phyloP scores from a whole-genome alignment of 2,888 invertebrate genomes.

The Cremastobaeus sp. region DNA sequence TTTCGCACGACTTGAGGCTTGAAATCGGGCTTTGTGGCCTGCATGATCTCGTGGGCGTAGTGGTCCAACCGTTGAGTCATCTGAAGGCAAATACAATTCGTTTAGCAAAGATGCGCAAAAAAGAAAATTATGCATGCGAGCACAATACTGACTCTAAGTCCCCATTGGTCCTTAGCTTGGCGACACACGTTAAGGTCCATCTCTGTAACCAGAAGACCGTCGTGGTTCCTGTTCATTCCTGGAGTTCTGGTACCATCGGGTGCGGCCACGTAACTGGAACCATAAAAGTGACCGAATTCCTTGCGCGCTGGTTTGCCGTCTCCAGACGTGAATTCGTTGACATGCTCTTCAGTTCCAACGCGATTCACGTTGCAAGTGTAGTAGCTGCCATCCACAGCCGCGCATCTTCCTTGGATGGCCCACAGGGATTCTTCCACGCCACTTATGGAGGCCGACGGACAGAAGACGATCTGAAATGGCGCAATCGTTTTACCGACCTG shows the following conservation, averaged over 20 bases:
- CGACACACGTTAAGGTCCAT: conserved; percentile 96
- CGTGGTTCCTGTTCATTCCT: conserved; percentile 85
- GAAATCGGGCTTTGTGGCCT: conserved; percentile 85
- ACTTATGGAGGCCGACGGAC: conserved; percentile 95
- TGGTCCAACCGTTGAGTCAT: conserved; percentile 95
- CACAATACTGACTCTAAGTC: conserved; percentile 85
- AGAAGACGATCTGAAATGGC: conserved; percentile 89
- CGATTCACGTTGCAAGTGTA: conserved; percentile 96
- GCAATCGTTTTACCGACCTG: no score
- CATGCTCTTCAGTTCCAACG: conserved; percentile 92
- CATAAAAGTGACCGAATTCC: conserved; percentile 96
- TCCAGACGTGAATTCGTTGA: conserved; percentile 90
- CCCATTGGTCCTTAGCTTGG: conserved; percentile 96
- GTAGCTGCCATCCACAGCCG: conserved; percentile 96
- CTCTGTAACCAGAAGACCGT: conserved; percentile 93
- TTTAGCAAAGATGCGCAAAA: no score
- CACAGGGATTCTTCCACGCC: conserved; percentile 88
- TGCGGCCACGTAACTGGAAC: conserved; percentile 94
- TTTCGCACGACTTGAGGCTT: conserved; percentile 86
- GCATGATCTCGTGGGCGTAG: conserved; percentile 88
- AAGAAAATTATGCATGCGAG: not conserved
- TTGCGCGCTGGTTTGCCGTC: conserved; percentile 87
- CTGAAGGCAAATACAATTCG: no score
- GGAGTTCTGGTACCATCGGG: conserved; percentile 96
- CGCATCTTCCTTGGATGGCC: conserved; percentile 96